Evolutionary conservation across 2,888 invertebrate species (phyloP).

Genomic region (Coremacera marginata): DNA sequence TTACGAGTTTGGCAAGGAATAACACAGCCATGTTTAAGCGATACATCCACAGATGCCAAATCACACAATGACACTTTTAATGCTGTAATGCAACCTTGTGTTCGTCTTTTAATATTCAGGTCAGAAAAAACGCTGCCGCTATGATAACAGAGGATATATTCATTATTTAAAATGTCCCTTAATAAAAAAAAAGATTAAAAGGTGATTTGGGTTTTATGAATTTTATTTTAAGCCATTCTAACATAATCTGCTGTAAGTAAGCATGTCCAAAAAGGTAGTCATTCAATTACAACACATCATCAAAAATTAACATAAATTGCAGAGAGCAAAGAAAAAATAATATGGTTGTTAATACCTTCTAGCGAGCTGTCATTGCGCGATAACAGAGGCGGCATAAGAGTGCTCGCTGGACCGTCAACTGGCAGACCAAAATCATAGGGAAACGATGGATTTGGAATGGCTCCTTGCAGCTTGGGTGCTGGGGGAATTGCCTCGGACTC

Average conservation of each 20-base stretch:
- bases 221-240: background rate
- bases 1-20: no score
- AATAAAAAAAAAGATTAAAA: no score
- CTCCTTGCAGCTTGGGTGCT: conserved; percentile 69
- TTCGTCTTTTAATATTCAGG: no score
- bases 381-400: conserved; percentile 61
- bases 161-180: no score
- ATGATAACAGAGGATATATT: no score
- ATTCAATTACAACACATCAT: conserved; percentile 18
- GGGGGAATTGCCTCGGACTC: conserved; percentile 74
- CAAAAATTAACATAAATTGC: conserved; percentile 18
- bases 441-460: conserved; percentile 60
- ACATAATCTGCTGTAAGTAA: background rate
- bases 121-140: no score
- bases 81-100: no score
- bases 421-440: conserved; percentile 58
- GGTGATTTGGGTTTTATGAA: background rate
- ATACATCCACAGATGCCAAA: no score
- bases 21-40: no score
- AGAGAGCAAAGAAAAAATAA: background rate
- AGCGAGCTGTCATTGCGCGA: conserved; percentile 62
- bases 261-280: background rate
- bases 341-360: conserved; percentile 59
- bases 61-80: no score
- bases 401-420: conserved; percentile 54